Percentiles rank a stretch among this genome's conserved stretches.
Conservation (phyloP, 2,888 invertebrate species). For the Caenorhabditis parvicauda region DNA sequence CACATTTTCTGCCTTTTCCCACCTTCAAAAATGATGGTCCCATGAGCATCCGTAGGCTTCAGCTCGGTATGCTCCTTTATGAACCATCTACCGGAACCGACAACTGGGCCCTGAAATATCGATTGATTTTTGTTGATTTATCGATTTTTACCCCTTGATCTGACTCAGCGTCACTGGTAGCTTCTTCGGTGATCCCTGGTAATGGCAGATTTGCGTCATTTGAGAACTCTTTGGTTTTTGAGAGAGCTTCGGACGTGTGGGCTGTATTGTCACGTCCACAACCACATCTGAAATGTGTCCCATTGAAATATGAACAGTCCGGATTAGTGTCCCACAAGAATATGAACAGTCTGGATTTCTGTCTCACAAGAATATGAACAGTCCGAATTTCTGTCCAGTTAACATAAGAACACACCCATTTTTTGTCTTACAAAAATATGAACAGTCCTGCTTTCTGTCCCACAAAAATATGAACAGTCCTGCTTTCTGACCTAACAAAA, state of each 20-base stretch:
- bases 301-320: too few relatives aligned
- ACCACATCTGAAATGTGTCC: constrained; percentile 23
- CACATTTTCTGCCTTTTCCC: too few relatives aligned
- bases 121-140: background rate
- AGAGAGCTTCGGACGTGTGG: constrained; percentile 27
- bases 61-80: constrained; percentile 75
- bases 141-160: background rate
- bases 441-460: too few relatives aligned
- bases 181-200: constrained; percentile 22
- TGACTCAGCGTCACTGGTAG: constrained; percentile 10
- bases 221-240: constrained; percentile 7
- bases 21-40: constrained; percentile 91
- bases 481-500: too few relatives aligned
- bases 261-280: constrained; percentile 32
- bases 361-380: too few relatives aligned
- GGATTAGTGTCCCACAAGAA: too few relatives aligned
- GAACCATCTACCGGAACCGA: constrained; percentile 49
- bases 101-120: background rate
- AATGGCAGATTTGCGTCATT: constrained; percentile 14
- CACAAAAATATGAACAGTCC: too few relatives aligned
- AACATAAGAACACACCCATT: too few relatives aligned
- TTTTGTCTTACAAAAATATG: too few relatives aligned
- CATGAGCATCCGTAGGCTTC: constrained; percentile 88
- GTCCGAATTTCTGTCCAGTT: too few relatives aligned
- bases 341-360: too few relatives aligned